Evolutionary conservation across 1,140 invertebrate genomes (phyloP).

Genomic region (Pseudomyrmex sp.): DNA sequence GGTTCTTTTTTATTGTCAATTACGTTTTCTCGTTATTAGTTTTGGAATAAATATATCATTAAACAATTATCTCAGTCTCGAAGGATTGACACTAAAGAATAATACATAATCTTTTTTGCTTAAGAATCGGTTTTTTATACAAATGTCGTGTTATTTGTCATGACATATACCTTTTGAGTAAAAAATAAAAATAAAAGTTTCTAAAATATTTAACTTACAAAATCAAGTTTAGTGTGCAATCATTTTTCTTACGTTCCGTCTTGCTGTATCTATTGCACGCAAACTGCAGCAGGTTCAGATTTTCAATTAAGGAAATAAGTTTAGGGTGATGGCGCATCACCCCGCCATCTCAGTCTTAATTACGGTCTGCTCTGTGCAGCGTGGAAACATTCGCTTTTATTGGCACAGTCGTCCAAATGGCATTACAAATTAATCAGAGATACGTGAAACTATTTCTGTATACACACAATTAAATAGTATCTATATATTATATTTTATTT

Average conservation of each 20-base stretch:
- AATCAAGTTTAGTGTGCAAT: slow-evolving; percentile 20
- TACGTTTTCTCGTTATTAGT: no score
- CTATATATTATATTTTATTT: no score
- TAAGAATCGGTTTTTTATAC: no score
- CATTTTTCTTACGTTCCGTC: slow-evolving; percentile 16
- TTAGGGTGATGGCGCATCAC: slow-evolving; percentile 53
- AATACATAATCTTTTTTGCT: no score
- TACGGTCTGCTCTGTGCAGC: slow-evolving; percentile 40
- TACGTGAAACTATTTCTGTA: background rate
- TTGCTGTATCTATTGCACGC: slow-evolving; percentile 6
- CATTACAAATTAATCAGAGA: slow-evolving; percentile 45
- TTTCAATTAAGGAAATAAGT: slow-evolving; percentile 63
- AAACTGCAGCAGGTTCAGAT: slow-evolving; percentile 30
- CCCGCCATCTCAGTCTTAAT: slow-evolving; percentile 54
- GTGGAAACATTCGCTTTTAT: slow-evolving; percentile 54
- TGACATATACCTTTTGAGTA: no score
- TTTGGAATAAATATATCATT: no score
- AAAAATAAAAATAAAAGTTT: no score
- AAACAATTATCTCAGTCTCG: no score
- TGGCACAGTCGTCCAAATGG: slow-evolving; percentile 36
- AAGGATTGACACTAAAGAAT: no score
- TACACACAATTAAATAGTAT: no score
- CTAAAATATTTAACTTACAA: background rate
- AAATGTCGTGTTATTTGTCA: no score
- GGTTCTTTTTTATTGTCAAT: background rate